Conservation (phyloP, 2,797 vertebrate species). For the Spinus pinus region DNA sequence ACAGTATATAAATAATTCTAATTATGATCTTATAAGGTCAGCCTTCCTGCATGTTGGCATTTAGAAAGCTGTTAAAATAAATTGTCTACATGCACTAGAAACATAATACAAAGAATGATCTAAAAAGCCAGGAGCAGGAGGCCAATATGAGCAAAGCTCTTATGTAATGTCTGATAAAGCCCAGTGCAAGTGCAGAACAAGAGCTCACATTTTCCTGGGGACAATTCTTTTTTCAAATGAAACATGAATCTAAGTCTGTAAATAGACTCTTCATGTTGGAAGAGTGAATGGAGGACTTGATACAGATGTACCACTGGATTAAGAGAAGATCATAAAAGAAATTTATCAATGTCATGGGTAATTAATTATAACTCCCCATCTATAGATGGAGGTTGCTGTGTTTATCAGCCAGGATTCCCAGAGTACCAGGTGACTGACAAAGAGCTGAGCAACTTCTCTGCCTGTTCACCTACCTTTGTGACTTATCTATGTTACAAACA, state of each 20-base stretch:
- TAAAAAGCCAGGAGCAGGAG: conserved; percentile 71
- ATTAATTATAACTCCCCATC: conserved; percentile 74
- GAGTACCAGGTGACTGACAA: conserved; percentile 62
- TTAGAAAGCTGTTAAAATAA: conserved; percentile 74
- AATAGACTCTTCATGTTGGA: conserved; percentile 58
- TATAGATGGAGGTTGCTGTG: conserved; percentile 45
- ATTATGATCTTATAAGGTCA: conserved; percentile 71
- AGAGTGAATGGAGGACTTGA: conserved; percentile 3
- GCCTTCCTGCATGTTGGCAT: conserved; percentile 69
- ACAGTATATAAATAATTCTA: conserved; percentile 77
- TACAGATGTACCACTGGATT: conserved; percentile 58
- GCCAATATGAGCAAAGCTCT: conserved; percentile 68
- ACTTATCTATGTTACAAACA: background rate
- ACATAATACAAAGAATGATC: conserved; percentile 74
- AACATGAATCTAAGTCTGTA: conserved; percentile 61
- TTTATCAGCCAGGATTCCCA: conserved; percentile 60
- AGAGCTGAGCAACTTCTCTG: conserved; percentile 51
- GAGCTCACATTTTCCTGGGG: conserved; percentile 70
- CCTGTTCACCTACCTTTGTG: conserved; percentile 28
- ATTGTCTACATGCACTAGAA: conserved; percentile 74
- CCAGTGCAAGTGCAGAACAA: conserved; percentile 52
- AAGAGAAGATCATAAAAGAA: conserved; percentile 66
- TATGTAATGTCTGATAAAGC: conserved; percentile 65
- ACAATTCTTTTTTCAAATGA: conserved; percentile 71
- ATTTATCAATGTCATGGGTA: conserved; percentile 75